Evolutionary conservation across 2,113 vertebrate species (phyloP), one percentile per base, ranked within the genome.

Genomic region (Ploceus nigricollis): DNA sequence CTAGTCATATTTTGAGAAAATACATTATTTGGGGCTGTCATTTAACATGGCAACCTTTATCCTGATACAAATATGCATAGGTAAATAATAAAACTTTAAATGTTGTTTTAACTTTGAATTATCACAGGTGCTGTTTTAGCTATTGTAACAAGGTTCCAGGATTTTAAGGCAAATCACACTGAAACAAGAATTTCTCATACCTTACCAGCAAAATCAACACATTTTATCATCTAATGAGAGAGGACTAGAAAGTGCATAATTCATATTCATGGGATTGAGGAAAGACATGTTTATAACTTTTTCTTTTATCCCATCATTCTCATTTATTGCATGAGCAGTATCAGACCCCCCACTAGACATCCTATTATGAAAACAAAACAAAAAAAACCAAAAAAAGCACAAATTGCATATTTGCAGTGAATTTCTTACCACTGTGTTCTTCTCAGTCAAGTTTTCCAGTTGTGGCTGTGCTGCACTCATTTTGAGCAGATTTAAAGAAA

Each of bases 401-500:
- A 89, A 94, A 53, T 70, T 83, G 51, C n/a, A 19, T 90, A 96
- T 96, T 96, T 95, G n/a, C 73, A 93, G 93, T 60, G 94, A 96
- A 60, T 81, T 97, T 97, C 98, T 98, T 98, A 98, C 98, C 98
- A 1, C 91, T 87, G 72, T 95, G 78, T 90, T 89, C 78, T 97
- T 97, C 96, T 97, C 96, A 65, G 93, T 92, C 56, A 96, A 90
- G 82, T 97, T 97, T 96, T 96, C 94, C 25, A 30, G 76, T 87
- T 92, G 96, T 91, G 94, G 54, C 70, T 97, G 87, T 31, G 95
- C 95, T 95, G 94, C 87, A 63, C 71, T 96, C 93, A 96, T 97
- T 94, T 94, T 54, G 35, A 79, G 83, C 11, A n/a, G 94, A 86
- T 91, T 95, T 96, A 95, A 95, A 97, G 91, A 89, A 96, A 96